Percentiles rank a stretch among this genome's conserved stretches.
Evolutionary conservation across 2,888 invertebrate genomes (phyloP).

Genomic region (Orgyia antiqua): DNA sequence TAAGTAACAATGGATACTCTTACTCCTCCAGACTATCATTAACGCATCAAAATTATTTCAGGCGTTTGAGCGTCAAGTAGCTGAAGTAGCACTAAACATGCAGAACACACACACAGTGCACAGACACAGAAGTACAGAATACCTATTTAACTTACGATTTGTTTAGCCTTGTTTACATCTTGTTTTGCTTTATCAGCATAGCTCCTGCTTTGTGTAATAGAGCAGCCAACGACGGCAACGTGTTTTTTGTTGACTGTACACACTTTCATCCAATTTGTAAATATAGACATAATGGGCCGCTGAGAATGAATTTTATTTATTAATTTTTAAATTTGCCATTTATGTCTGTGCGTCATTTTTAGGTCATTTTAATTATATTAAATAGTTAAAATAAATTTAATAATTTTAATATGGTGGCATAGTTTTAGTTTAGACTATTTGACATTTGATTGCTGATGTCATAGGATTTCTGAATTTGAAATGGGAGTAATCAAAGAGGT

Average conservation of each 20-base stretch:
- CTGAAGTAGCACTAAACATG: too few species aligned
- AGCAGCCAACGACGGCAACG: too few species aligned
- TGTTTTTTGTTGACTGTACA: too few species aligned
- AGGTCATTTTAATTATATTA: slow-evolving; percentile 25
- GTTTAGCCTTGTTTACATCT: slow-evolving; percentile 36
- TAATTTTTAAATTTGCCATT: slow-evolving; percentile 20
- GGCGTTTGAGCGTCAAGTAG: too few species aligned
- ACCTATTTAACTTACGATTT: slow-evolving; percentile 34
- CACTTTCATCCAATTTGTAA: slow-evolving; percentile 36
- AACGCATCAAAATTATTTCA: too few species aligned
- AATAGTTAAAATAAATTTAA: slow-evolving; percentile 20
- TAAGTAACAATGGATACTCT: too few species aligned
- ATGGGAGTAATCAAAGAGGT: slow-evolving; percentile 1
- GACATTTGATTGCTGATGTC: slow-evolving; percentile 18
- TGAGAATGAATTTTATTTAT: slow-evolving; percentile 26
- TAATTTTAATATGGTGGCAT: slow-evolving; percentile 34
- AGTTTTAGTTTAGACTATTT: slow-evolving; percentile 34
- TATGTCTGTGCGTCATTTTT: slow-evolving; percentile 36
- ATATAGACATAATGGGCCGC: slow-evolving; percentile 43
- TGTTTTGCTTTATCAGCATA: slow-evolving; percentile 44
- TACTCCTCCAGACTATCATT: too few species aligned
- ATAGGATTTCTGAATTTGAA: slow-evolving; percentile 34
- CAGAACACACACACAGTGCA: too few species aligned
- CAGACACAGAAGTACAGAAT: too few species aligned
- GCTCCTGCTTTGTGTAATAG: too few species aligned